Percentiles rank a stretch among this genome's conserved stretches.
These are phyloP conservation scores for Poecilus cupreus DNA, from an alignment of 2,888 invertebrate genomes.

Conservation along the genomic window DNA sequence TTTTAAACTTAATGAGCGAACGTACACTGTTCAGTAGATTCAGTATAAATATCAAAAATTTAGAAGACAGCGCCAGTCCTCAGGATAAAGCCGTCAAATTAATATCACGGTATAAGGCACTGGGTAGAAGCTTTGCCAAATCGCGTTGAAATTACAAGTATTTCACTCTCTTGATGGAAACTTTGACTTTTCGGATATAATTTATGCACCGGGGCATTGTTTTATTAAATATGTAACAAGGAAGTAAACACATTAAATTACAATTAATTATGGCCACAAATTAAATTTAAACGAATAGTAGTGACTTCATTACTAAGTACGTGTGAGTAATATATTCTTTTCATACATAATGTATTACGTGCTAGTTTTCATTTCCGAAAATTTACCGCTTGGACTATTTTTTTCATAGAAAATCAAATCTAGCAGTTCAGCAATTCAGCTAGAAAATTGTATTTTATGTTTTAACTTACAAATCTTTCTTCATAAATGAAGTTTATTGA, in stretches of 20 bases:
- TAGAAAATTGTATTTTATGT: too few relatives aligned
- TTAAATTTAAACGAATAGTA: too few relatives aligned
- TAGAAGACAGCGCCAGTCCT: constrained; percentile 34
- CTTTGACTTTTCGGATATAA: constrained; percentile 10
- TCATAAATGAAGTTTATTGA: too few relatives aligned
- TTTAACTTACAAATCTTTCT: too few relatives aligned
- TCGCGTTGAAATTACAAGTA: constrained; percentile 17
- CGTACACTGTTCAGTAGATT: constrained; percentile 35
- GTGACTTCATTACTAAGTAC: too few relatives aligned
- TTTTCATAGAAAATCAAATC: too few relatives aligned
- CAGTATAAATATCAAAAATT: constrained; percentile 45
- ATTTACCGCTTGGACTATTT: too few relatives aligned
- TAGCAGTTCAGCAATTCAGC: too few relatives aligned
- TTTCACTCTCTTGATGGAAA: constrained; percentile 32
- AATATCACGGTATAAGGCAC: constrained; percentile 26
- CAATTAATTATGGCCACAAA: background rate
- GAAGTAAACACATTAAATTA: background rate
- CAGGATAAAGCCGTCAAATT: constrained; percentile 41
- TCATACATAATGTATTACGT: too few relatives aligned
- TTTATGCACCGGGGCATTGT: constrained; percentile 31
- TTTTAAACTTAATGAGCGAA: constrained; percentile 44
- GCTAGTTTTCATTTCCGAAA: too few relatives aligned
- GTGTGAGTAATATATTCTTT: too few relatives aligned
- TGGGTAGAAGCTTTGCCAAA: background rate
- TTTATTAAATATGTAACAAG: background rate